Evolutionary conservation across 2,888 invertebrate species (phyloP).

Genomic region (Himalopsyche japonica): DNA sequence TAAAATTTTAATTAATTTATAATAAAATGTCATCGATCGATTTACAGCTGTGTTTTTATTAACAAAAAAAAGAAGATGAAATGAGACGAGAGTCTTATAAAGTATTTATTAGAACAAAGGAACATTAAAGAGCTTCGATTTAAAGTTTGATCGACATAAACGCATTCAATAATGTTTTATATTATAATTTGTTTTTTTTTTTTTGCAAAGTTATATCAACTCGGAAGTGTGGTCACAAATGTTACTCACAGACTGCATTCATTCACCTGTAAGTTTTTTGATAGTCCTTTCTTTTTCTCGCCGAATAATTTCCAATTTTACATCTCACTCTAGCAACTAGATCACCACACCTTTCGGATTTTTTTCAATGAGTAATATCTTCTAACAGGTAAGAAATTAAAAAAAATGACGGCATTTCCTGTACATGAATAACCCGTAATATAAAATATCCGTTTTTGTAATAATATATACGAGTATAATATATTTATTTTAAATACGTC

Average conservation of each 20-base stretch:
- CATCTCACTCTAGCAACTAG: not conserved
- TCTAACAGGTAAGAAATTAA: not conserved
- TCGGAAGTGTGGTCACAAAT: not conserved
- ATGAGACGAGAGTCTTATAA: no score
- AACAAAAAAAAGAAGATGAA: no score
- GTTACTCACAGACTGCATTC: not conserved
- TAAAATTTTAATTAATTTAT: no score
- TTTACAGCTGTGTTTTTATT: no score
- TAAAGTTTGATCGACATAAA: no score
- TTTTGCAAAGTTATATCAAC: no score
- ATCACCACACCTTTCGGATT: not conserved
- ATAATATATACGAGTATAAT: not conserved
- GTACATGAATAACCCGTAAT: not conserved
- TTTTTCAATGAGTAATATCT: not conserved
- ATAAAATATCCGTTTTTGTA: not conserved
- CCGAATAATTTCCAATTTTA: not conserved
- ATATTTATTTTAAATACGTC: no score
- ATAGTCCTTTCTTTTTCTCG: not conserved
- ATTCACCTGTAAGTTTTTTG: not conserved
- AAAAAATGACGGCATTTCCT: not conserved
- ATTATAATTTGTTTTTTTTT: no score
- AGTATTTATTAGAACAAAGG: no score
- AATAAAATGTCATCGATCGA: no score
- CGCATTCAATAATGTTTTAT: no score
- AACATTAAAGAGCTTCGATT: no score